Percentiles rank a stretch among this genome's conserved stretches.
Evolutionary conservation across 2,888 invertebrate genomes (phyloP).

Genomic region (Chymomyza fuscimana): DNA sequence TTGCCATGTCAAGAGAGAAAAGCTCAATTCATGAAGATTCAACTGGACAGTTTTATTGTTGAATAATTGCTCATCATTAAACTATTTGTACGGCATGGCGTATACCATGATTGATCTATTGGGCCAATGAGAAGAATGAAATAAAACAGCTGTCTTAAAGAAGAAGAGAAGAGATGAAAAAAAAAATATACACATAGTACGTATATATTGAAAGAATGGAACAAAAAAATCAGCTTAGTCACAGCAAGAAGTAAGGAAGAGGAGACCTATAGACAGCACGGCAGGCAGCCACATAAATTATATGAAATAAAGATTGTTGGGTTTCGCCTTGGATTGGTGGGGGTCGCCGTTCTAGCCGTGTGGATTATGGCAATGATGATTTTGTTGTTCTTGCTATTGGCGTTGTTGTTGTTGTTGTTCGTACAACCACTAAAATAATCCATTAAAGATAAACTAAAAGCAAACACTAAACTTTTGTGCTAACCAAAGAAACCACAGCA

Average conservation of each 20-base stretch:
- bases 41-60: slow-evolving; percentile 67
- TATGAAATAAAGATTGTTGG: slow-evolving; percentile 16
- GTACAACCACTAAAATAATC: slow-evolving; percentile 67
- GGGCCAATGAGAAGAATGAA: slow-evolving; percentile 54
- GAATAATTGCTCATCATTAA: slow-evolving; percentile 70
- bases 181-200: no score
- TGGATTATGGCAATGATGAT: slow-evolving; percentile 61
- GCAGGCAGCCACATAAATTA: slow-evolving; percentile 42
- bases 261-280: background rate
- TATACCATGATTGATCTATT: slow-evolving; percentile 65
- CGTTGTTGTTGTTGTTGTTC: slow-evolving; percentile 24
- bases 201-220: background rate
- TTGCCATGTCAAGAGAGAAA: slow-evolving; percentile 18
- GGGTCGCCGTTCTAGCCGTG: background rate
- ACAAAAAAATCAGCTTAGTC: slow-evolving; percentile 46
- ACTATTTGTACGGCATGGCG: slow-evolving; percentile 59
- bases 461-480: slow-evolving; percentile 69
- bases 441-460: slow-evolving; percentile 72
- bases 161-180: background rate
- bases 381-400: slow-evolving; percentile 23
- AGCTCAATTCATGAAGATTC: slow-evolving; percentile 56
- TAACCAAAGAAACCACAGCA: slow-evolving; percentile 62
- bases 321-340: background rate
- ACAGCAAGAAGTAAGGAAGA: slow-evolving; percentile 17
- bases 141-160: slow-evolving; percentile 58